These are phyloP conservation scores for Cenopis cana DNA, from an alignment of 2,888 invertebrate species.

Conservation along the genomic window DNA sequence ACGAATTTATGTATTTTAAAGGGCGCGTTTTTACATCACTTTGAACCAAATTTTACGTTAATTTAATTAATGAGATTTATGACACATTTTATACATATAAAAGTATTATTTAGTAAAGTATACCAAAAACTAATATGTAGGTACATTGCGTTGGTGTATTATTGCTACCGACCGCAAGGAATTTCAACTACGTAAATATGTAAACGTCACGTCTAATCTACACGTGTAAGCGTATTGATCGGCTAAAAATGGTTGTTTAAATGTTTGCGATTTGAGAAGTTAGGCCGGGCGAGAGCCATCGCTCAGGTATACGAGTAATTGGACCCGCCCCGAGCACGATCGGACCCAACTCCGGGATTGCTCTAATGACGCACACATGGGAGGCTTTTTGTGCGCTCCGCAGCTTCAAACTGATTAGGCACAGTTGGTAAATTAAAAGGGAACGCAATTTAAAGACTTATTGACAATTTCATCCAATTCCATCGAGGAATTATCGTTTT, in stretches of 20 bases:
- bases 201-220: background rate
- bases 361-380: constrained; percentile 74
- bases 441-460: constrained; percentile 44
- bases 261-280: constrained; percentile 31
- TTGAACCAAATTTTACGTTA: no score
- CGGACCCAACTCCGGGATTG: constrained; percentile 65
- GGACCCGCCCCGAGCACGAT: constrained; percentile 62
- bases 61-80: no score
- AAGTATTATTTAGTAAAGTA: no score
- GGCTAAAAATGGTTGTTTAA: constrained; percentile 17
- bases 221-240: background rate
- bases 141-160: no score
- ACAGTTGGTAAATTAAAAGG: constrained; percentile 49
- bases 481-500: background rate
- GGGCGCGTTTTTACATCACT: no score
- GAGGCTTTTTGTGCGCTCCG: constrained; percentile 65
- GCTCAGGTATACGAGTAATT: constrained; percentile 70
- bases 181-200: no score
- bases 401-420: constrained; percentile 55
- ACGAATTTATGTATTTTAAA: no score
- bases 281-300: constrained; percentile 47
- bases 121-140: no score
- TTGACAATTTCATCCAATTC: background rate
- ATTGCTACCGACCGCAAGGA: no score
- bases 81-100: no score